Conservation (phyloP, 2,888 invertebrate species). For the Coenonympha arcania region DNA sequence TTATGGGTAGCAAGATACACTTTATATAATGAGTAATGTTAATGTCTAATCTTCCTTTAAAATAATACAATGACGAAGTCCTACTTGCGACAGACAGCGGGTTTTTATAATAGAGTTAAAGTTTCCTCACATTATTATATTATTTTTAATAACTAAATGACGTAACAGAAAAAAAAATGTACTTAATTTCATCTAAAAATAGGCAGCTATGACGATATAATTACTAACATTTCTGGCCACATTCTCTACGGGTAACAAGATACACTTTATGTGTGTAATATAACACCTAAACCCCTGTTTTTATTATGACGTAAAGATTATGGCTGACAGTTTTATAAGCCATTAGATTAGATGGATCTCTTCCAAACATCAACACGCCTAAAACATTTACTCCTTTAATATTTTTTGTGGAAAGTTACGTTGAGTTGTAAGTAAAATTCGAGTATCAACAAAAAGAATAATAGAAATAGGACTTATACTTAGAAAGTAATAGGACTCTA, state of each 20-base stretch:
- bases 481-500: too few species aligned
- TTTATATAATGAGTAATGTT: too few species aligned
- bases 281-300: slow-evolving; percentile 14
- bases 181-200: background rate
- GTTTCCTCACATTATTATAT: too few species aligned
- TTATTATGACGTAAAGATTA: slow-evolving; percentile 14
- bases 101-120: too few species aligned
- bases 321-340: slow-evolving; percentile 6
- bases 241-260: slow-evolving; percentile 10
- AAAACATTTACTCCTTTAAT: slow-evolving; percentile 4
- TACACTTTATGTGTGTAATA: slow-evolving; percentile 12
- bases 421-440: background rate
- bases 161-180: too few species aligned
- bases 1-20: slow-evolving; percentile 8
- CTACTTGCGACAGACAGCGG: too few species aligned
- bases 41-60: too few species aligned
- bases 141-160: too few species aligned
- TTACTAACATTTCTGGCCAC: slow-evolving; percentile 11
- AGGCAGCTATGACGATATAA: slow-evolving; percentile 4
- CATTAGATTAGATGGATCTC: slow-evolving; percentile 6
- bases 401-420: background rate
- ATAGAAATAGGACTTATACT: background rate
- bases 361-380: slow-evolving; percentile 1
- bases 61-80: too few species aligned
- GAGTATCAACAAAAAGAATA: background rate